Percentiles rank a stretch among this genome's conserved stretches.
Conservation (phyloP, 2,888 invertebrate species). For the Hartigia nigra region DNA sequence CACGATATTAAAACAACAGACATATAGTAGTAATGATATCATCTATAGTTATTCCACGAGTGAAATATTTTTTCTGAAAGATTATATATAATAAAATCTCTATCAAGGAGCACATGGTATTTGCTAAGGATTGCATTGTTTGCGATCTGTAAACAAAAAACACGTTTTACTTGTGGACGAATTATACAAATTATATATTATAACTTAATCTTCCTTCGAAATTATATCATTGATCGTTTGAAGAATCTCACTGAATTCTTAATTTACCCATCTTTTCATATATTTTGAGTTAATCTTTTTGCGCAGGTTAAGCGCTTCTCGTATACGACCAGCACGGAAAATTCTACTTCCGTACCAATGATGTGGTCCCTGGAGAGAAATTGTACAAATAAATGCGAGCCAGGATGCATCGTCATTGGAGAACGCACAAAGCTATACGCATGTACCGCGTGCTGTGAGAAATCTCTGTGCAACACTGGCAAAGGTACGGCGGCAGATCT, state of each 20-base stretch:
- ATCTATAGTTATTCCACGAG: background rate
- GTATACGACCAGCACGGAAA: slow-evolving; percentile 85
- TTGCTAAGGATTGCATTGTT: too few species aligned
- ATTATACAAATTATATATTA: too few species aligned
- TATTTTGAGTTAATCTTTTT: slow-evolving; percentile 10
- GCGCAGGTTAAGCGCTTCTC: slow-evolving; percentile 84
- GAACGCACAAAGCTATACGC: slow-evolving; percentile 89
- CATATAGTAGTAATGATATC: slow-evolving; percentile 15
- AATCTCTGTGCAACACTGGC: slow-evolving; percentile 82
- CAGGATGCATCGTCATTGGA: slow-evolving; percentile 90
- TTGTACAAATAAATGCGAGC: slow-evolving; percentile 85
- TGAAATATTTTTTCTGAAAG: background rate
- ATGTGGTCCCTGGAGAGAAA: slow-evolving; percentile 88
- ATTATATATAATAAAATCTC: too few species aligned
- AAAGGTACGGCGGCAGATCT: slow-evolving; percentile 64
- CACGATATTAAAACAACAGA: slow-evolving; percentile 6
- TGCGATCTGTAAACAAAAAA: too few species aligned
- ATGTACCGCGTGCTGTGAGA: slow-evolving; percentile 87
- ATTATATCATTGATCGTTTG: too few species aligned
- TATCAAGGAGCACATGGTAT: too few species aligned
- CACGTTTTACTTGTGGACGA: too few species aligned
- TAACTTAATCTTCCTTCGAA: too few species aligned
- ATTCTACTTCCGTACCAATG: slow-evolving; percentile 76
- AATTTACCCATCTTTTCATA: too few species aligned
- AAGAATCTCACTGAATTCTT: too few species aligned